Evolutionary conservation across 1,140 invertebrate species (phyloP).

Genomic region (Sarcophaga peregrina): DNA sequence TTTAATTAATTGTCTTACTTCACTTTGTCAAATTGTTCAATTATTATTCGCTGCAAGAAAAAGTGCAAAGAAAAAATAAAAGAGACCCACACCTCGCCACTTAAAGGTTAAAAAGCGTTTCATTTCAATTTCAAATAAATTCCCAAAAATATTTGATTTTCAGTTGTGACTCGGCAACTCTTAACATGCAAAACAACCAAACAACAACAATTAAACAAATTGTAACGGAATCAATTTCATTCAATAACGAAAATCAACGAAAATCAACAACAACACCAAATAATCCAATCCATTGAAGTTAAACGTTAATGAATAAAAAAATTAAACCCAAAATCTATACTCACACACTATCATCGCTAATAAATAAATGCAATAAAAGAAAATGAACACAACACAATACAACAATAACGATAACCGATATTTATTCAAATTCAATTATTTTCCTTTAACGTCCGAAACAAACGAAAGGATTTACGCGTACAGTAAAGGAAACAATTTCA

Average conservation of each 20-base stretch:
- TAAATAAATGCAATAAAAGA: no score
- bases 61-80: no score
- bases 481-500: neutral
- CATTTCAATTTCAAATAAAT: no score
- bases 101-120: no score
- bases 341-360: neutral
- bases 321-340: neutral
- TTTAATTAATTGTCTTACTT: no score
- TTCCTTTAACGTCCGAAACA: neutral
- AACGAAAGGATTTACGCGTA: neutral
- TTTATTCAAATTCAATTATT: neutral
- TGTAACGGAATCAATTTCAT: constrained; percentile 2
- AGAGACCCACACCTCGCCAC: no score
- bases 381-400: no score
- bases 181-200: neutral
- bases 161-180: neutral
- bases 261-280: neutral
- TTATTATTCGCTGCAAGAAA: no score
- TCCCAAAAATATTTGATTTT: no score
- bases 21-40: no score
- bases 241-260: neutral
- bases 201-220: neutral
- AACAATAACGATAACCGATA: neutral
- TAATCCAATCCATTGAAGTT: neutral
- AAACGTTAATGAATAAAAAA: constrained; percentile 7